Conservation (phyloP, 2,113 vertebrate genomes). For the Megaleporinus macrocephalus region DNA sequence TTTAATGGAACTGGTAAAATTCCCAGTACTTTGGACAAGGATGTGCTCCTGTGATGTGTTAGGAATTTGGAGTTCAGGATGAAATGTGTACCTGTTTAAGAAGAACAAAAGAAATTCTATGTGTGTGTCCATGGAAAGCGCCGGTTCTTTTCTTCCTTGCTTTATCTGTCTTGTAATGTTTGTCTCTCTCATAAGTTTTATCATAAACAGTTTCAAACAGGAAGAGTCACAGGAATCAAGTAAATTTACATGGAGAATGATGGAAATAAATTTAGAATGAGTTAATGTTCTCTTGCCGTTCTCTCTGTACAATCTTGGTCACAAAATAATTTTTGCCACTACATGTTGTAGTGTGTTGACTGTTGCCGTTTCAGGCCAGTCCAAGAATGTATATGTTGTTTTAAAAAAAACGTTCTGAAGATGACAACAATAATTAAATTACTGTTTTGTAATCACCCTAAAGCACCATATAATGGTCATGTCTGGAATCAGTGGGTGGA, state of each 20-base stretch:
- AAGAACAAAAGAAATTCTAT: conserved; percentile 51
- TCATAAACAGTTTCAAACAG: neutral
- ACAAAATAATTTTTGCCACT: neutral
- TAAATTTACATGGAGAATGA: neutral
- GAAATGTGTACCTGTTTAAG: conserved; percentile 67
- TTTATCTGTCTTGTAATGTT: conserved; percentile 12
- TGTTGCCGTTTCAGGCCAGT: neutral
- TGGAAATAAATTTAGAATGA: no score
- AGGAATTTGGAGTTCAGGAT: conserved; percentile 53
- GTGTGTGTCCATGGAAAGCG: conserved; percentile 33
- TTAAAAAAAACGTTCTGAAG: neutral
- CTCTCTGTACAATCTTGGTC: neutral
- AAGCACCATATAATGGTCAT: conserved; percentile 8
- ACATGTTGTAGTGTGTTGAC: neutral
- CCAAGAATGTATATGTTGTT: neutral
- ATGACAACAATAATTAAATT: neutral
- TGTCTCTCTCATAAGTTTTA: neutral
- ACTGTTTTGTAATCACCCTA: neutral
- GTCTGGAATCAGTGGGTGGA: neutral
- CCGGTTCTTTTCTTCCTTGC: neutral
- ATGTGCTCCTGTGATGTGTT: conserved; percentile 62
- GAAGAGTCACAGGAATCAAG: neutral
- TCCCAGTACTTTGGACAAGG: conserved; percentile 59
- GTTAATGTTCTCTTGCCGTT: no score
- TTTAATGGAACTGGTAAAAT: conserved; percentile 70